phyloP scores from a whole-genome alignment of 2,113 vertebrate species.

The Muscicapa adusta region DNA sequence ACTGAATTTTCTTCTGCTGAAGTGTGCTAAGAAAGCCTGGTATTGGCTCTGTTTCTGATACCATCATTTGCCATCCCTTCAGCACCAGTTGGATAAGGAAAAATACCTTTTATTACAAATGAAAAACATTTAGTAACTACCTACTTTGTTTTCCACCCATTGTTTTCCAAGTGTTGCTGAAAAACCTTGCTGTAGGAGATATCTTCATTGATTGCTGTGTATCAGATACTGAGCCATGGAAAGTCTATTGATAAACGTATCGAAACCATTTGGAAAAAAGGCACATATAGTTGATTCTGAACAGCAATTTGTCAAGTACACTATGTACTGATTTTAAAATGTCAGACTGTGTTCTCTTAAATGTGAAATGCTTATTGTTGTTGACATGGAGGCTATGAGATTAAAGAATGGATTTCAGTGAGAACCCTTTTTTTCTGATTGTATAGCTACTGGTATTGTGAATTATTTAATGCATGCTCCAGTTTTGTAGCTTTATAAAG shows the following conservation, averaged over 20 bases:
- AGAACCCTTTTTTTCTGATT: neutral
- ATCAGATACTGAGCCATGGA: neutral
- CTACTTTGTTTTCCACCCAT: neutral
- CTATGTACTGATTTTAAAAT: neutral
- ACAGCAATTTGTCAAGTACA: neutral
- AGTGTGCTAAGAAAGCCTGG: neutral
- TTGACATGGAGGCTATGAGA: neutral
- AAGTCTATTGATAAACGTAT: neutral
- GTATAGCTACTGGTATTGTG: neutral
- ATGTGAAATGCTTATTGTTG: neutral
- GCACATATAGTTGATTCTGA: neutral
- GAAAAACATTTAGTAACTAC: neutral
- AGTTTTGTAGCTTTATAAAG: neutral
- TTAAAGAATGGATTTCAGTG: neutral
- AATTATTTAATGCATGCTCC: neutral
- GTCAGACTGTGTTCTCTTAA: neutral
- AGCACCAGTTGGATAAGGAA: neutral
- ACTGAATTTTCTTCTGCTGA: neutral
- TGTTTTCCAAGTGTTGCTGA: neutral
- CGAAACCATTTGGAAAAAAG: neutral
- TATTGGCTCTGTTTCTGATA: neutral
- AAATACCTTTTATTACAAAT: neutral
- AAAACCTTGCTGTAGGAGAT: neutral
- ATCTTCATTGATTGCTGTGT: neutral
- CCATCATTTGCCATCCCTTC: neutral